Evolutionary conservation across 2,113 vertebrate species (phyloP).

Genomic region (Anoplopoma fimbria): DNA sequence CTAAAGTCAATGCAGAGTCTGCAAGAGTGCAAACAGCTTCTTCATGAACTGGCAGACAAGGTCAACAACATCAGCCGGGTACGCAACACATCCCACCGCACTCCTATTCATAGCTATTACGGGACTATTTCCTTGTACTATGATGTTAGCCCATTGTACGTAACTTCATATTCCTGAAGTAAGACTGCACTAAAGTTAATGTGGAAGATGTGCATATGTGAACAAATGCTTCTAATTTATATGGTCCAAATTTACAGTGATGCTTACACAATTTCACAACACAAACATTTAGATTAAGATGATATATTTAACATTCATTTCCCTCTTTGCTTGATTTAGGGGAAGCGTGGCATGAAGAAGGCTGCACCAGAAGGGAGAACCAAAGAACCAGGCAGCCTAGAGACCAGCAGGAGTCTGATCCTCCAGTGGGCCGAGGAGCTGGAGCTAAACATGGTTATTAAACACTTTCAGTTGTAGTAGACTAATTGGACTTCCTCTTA

Average conservation of each 20-base stretch:
- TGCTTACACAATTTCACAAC: neutral
- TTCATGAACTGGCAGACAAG: constrained; percentile 7
- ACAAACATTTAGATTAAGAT: neutral
- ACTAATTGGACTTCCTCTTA: neutral
- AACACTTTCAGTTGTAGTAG: neutral
- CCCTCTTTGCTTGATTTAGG: neutral
- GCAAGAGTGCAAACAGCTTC: neutral
- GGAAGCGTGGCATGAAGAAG: neutral
- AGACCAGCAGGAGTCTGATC: constrained; percentile 13
- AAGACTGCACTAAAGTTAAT: too few relatives aligned
- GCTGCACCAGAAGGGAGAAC: neutral
- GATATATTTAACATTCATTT: neutral
- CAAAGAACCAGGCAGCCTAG: neutral
- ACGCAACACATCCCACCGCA: neutral
- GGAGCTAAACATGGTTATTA: constrained; percentile 11
- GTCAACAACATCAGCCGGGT: constrained; percentile 19
- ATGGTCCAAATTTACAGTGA: neutral
- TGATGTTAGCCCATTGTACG: too few relatives aligned
- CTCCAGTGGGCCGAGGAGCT: neutral
- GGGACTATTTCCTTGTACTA: neutral
- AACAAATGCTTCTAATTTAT: neutral
- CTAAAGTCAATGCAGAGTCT: neutral
- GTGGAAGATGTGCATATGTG: neutral
- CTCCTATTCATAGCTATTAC: neutral
- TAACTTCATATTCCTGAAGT: too few relatives aligned